Percentiles rank a stretch among this genome's conserved stretches.
These are phyloP conservation scores for Aviceda subcristata DNA, from an alignment of 2,113 vertebrate species.

Conservation along the genomic window DNA sequence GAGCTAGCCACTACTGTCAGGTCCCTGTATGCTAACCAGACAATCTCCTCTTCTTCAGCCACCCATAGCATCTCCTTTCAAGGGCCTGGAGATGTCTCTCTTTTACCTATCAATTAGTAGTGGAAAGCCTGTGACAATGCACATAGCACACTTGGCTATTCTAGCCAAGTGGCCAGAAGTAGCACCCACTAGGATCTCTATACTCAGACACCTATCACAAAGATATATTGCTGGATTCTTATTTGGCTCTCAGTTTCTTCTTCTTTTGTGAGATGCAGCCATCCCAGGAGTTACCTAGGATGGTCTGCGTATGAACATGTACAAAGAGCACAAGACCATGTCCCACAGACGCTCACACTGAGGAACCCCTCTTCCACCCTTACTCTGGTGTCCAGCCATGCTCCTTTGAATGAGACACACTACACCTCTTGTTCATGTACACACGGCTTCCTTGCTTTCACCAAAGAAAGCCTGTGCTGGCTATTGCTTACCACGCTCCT, in stretches of 20 bases:
- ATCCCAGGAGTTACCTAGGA: not conserved
- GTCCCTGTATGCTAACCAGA: not conserved
- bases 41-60: not conserved
- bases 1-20: not conserved
- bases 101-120: not conserved
- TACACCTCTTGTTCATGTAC: not conserved
- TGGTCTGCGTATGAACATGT: not conserved
- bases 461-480: not conserved
- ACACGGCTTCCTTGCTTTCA: not conserved
- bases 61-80: not conserved
- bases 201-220: not conserved
- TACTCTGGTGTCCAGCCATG: not conserved
- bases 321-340: not conserved
- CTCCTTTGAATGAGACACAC: not conserved
- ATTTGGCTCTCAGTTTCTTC: not conserved
- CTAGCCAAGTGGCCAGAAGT: not conserved
- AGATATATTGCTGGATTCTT: not conserved
- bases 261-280: not conserved
- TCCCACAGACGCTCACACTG: not conserved
- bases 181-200: not conserved
- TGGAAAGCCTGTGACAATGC: not conserved
- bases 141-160: not conserved
- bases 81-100: not conserved
- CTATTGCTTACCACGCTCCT: not conserved
- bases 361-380: not conserved